phyloP scores from a whole-genome alignment of 2,797 vertebrate genomes.

The Iguana delicatissima region DNA sequence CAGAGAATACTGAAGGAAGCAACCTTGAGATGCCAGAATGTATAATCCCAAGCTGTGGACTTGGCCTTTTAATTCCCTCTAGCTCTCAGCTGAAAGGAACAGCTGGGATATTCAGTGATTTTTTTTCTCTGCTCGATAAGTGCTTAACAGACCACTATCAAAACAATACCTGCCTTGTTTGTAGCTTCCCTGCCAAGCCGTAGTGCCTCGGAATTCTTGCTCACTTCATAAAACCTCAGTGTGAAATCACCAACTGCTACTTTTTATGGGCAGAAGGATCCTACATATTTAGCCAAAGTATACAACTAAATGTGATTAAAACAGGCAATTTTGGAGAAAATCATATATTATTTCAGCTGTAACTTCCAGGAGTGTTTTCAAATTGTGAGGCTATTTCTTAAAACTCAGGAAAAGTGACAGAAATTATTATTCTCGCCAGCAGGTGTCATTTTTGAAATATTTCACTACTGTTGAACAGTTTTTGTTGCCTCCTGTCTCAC shows the following conservation, averaged over 20 bases:
- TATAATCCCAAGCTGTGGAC: not conserved
- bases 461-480: not conserved
- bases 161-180: not conserved
- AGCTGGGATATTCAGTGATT: not conserved
- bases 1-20: not conserved
- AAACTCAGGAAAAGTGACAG: slow-evolving; percentile 32
- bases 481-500: slow-evolving; percentile 34
- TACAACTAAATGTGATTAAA: not conserved
- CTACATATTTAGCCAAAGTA: not conserved
- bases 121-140: not conserved
- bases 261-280: not conserved
- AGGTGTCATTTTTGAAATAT: slow-evolving; percentile 21
- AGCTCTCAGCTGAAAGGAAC: not conserved
- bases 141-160: not conserved
- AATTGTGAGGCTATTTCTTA: slow-evolving; percentile 9
- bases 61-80: not conserved
- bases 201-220: not conserved
- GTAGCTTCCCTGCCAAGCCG: not conserved
- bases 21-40: not conserved
- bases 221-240: slow-evolving; percentile 16
- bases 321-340: not conserved
- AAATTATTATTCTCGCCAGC: slow-evolving; percentile 30
- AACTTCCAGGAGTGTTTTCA: not conserved
- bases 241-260: not conserved
- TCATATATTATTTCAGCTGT: not conserved